These are phyloP conservation scores for Hirundo rustica DNA, from an alignment of 2,797 vertebrate species.

Conservation along the genomic window DNA sequence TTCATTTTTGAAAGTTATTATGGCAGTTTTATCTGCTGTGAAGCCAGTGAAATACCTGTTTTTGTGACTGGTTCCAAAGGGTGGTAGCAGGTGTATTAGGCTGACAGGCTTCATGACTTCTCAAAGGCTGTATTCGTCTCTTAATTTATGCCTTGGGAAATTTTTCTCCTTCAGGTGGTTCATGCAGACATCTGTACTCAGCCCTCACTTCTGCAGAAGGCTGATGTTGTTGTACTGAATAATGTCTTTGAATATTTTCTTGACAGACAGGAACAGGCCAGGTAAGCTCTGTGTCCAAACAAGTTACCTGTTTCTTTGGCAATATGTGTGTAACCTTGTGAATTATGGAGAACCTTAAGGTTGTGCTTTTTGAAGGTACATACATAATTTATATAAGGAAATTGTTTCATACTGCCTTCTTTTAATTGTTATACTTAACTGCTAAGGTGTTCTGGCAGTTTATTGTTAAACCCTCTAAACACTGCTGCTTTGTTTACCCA, in stretches of 20 bases:
- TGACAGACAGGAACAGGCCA: slow-evolving; percentile 83
- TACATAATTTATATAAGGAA: slow-evolving; percentile 42
- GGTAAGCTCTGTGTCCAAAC: slow-evolving; percentile 76
- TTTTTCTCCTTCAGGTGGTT: slow-evolving; percentile 80
- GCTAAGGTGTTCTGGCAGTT: neutral
- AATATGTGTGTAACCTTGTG: neutral
- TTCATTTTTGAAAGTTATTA: neutral
- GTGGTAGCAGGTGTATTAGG: neutral
- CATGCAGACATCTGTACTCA: slow-evolving; percentile 87
- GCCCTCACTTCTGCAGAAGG: slow-evolving; percentile 80
- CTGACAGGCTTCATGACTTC: neutral
- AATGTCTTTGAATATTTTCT: slow-evolving; percentile 97
- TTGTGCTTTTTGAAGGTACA: slow-evolving; percentile 57
- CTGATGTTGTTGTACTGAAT: slow-evolving; percentile 92
- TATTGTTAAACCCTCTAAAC: neutral
- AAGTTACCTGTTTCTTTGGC: slow-evolving; percentile 53
- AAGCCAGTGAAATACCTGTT: neutral
- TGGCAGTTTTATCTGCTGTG: neutral
- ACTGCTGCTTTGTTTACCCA: neutral
- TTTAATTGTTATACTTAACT: slow-evolving; percentile 21
- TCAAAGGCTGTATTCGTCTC: slow-evolving; percentile 5
- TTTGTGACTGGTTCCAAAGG: neutral
- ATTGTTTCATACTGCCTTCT: slow-evolving; percentile 20
- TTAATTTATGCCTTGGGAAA: slow-evolving; percentile 33
- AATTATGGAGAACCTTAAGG: slow-evolving; percentile 28